Percentiles rank a stretch among this genome's conserved stretches.
Conservation (phyloP, 2,888 invertebrate genomes). For the Pterostichus madidus region DNA sequence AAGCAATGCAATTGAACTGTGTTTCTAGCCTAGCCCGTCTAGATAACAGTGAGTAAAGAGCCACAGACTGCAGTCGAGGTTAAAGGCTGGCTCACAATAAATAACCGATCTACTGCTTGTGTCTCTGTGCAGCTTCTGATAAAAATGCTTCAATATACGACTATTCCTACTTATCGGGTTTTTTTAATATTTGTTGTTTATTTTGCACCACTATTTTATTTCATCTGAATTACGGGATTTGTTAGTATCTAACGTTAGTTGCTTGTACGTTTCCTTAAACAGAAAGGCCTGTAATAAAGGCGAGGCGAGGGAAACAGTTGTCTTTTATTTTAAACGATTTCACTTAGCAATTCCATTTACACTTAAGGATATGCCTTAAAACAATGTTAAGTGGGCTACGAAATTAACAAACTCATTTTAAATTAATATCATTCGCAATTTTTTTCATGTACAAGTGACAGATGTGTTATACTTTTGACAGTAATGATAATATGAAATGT, state of each 20-base stretch:
- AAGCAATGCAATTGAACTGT: conserved; percentile 65
- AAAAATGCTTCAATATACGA: conserved; percentile 14
- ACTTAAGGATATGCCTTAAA: too few species aligned
- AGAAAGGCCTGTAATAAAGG: background rate
- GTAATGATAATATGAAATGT: too few species aligned
- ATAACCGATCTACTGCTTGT: conserved; percentile 21
- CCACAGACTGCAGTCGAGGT: conserved; percentile 39
- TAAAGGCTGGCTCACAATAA: conserved; percentile 50
- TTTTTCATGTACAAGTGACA: too few species aligned
- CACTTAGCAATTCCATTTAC: too few species aligned
- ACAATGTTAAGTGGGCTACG: too few species aligned
- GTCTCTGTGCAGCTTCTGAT: conserved; percentile 13
- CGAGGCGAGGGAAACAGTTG: too few species aligned
- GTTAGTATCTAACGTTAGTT: background rate
- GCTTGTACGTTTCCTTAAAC: background rate
- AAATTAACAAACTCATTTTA: too few species aligned
- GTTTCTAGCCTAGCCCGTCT: conserved; percentile 52
- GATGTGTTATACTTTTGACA: too few species aligned
- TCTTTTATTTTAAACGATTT: too few species aligned
- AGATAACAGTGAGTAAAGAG: conserved; percentile 62
- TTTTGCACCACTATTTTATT: background rate
- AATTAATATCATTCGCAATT: too few species aligned
- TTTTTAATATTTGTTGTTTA: conserved; percentile 23
- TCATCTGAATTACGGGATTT: conserved; percentile 1
- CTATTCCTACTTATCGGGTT: background rate